Evolutionary conservation across 2,113 vertebrate genomes (phyloP), one percentile per base, ranked within the genome.

Genomic region (Regulus satrapa): DNA sequence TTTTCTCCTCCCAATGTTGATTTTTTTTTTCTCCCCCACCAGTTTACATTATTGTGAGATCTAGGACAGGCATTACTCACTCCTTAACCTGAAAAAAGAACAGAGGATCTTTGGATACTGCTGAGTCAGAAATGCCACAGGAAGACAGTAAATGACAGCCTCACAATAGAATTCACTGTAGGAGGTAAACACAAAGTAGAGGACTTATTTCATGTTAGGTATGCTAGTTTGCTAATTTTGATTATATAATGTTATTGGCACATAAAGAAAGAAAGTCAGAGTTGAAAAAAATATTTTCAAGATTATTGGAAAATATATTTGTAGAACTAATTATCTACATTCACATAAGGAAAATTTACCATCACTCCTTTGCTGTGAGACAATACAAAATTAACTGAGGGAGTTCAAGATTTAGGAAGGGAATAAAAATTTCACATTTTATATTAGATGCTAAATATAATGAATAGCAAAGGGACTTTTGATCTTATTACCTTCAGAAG

Each of bases 131-230:
- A 73, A 66, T 83, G 43, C 46, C 45, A 76, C 32, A 79, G 85
- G 54, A 89, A 76, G 28, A 66, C 18, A 95, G 66, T 13, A 78
- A 78, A 64, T 81, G 80, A 82, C 84, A 91, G 56, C 19, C 73
- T 83, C 84, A 55, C 69, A 93, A 92, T 52, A 56, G 49, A 66
- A 64, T 83, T 95, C 85, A 68, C 81, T 34, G 25, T 49, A 93
- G 94, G 88, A 79, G 48, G 77, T 36, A 82, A 89, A 72, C 61
- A 75, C 56, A 85, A 87, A 78, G 31, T n/a, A 74, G 38, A 89
- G 52, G 34, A 72, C 19, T 87, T 79, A 52, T 64, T 85, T 82
- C 52, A 62, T 3, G 3, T 45, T 72, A 72, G 21, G 36, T 75
- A 41, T 10, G 26, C 31, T 28, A 63, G 24, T 64, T 74, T 68